Evolutionary conservation across 2,113 vertebrate genomes (phyloP).

Genomic region (Neolamprologus kungweensis): DNA sequence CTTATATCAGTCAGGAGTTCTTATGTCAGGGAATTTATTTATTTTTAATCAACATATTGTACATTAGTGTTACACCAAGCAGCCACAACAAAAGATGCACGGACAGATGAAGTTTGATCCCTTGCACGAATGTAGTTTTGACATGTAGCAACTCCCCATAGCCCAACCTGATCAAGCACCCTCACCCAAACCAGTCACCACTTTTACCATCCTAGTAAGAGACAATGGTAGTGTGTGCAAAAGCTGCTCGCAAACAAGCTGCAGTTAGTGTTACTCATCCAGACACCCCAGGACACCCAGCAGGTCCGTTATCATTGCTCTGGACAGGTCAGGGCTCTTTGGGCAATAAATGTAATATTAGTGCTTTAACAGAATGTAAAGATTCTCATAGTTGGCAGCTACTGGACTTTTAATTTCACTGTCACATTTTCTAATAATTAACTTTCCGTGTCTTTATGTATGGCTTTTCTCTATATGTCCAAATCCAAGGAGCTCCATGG

Average conservation of each 20-base stretch:
- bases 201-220: not conserved
- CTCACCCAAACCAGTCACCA: not conserved
- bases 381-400: not conserved
- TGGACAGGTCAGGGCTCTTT: not conserved
- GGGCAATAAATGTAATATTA: not conserved
- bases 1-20: not conserved
- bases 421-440: not conserved
- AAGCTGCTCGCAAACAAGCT: not conserved
- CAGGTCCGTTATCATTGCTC: not conserved
- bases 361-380: not conserved
- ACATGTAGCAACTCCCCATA: not conserved
- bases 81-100: not conserved
- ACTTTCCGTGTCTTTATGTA: not conserved
- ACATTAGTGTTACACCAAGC: not conserved
- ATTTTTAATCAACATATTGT: not conserved
- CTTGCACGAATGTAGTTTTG: not conserved
- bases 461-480: conserved; percentile 48
- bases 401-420: not conserved
- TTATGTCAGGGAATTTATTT: not conserved
- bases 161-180: not conserved
- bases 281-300: not conserved
- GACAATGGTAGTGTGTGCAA: not conserved
- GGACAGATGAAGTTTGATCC: not conserved
- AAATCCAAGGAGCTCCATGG: conserved; percentile 43
- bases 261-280: not conserved